phyloP scores from a whole-genome alignment of 2,113 vertebrate species.

The Corythornis cristatus region DNA sequence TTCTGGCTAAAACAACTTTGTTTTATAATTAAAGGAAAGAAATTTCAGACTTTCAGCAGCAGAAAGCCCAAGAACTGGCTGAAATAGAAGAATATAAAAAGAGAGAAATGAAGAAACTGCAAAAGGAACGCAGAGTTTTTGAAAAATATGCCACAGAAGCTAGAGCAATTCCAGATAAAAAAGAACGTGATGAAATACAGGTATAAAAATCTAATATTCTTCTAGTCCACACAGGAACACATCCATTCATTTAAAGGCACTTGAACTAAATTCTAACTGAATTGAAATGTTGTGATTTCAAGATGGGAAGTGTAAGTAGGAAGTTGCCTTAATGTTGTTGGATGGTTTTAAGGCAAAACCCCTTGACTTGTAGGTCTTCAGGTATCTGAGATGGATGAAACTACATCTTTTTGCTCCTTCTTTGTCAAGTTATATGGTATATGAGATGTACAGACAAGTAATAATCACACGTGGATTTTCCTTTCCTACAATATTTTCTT shows the following conservation, averaged over 20 bases:
- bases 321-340: neutral
- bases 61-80: constrained; percentile 82
- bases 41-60: constrained; percentile 84
- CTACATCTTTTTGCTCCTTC: neutral
- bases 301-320: neutral
- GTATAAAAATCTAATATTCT: constrained; percentile 63
- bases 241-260: neutral
- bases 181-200: constrained; percentile 95
- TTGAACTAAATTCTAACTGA: neutral
- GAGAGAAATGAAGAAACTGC: constrained; percentile 89
- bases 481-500: neutral
- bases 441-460: neutral
- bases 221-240: neutral
- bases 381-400: neutral
- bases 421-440: neutral
- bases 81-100: constrained; percentile 89
- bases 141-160: constrained; percentile 85
- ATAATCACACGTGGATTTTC: neutral
- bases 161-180: constrained; percentile 91
- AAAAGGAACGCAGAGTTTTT: constrained; percentile 91
- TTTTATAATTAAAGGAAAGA: constrained; percentile 83
- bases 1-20: neutral
- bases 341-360: neutral
- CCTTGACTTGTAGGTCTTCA: neutral
- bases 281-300: neutral